Evolutionary conservation across 2,888 invertebrate genomes (phyloP).

Genomic region (Lochmaea capreae): DNA sequence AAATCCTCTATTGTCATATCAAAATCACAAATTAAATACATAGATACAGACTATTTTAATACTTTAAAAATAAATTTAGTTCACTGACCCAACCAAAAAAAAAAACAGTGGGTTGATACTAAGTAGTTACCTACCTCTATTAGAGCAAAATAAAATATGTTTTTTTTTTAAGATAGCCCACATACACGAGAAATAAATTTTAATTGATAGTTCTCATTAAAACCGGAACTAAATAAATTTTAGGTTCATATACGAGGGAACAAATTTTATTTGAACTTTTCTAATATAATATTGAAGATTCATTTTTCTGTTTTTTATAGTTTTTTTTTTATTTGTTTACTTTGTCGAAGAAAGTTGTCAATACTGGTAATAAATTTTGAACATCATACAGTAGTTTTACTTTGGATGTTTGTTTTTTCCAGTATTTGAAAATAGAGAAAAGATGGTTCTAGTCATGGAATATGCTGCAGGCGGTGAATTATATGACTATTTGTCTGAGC

Average conservation of each 20-base stretch:
- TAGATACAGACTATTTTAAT: conserved; percentile 16
- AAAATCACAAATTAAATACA: conserved; percentile 13
- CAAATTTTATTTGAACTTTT: background rate
- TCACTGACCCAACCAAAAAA: conserved; percentile 24
- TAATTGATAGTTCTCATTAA: background rate
- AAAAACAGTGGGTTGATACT: conserved; percentile 22
- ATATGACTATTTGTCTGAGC: conserved; percentile 94
- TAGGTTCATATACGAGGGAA: background rate
- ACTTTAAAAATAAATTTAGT: conserved; percentile 31
- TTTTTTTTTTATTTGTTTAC: no score
- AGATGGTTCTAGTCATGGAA: conserved; percentile 99
- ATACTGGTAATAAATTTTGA: no score
- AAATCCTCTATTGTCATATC: conserved; percentile 5
- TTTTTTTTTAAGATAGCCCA: background rate
- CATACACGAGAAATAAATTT: background rate
- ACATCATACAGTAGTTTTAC: no score
- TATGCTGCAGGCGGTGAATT: conserved; percentile 98
- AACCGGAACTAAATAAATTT: background rate
- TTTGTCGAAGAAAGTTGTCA: no score
- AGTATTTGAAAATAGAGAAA: conserved; percentile 99
- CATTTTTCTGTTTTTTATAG: no score
- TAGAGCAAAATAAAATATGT: conserved; percentile 14
- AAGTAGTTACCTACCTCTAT: conserved; percentile 20
- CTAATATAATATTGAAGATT: background rate
- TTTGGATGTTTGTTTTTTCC: conserved; percentile 14